Conservation (phyloP, 2,888 invertebrate genomes). For the Catocala nupta region DNA sequence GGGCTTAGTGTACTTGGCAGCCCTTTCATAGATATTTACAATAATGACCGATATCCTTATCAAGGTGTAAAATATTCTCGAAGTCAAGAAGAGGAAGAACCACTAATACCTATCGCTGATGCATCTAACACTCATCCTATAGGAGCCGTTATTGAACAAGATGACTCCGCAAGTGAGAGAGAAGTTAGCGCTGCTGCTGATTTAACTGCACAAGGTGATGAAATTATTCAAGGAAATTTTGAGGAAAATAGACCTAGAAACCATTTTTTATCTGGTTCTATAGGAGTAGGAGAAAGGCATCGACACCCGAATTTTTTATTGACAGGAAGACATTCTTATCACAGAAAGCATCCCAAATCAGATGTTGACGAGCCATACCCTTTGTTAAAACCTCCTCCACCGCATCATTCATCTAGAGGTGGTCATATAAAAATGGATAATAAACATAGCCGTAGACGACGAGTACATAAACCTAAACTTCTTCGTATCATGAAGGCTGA, state of each 20-base stretch:
- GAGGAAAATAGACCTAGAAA: constrained; percentile 68
- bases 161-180: constrained; percentile 64
- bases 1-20: constrained; percentile 64
- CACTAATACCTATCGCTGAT: constrained; percentile 76
- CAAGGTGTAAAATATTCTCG: constrained; percentile 82
- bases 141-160: constrained; percentile 83
- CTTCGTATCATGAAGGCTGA: constrained; percentile 72
- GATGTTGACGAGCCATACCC: constrained; percentile 77
- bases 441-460: constrained; percentile 67
- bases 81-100: constrained; percentile 83
- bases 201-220: constrained; percentile 65
- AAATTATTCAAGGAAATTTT: constrained; percentile 56
- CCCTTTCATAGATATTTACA: constrained; percentile 75
- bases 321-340: constrained; percentile 64
- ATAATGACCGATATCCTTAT: constrained; percentile 72
- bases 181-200: constrained; percentile 66
- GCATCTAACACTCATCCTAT: constrained; percentile 79
- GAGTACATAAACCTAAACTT: constrained; percentile 69
- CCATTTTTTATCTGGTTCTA: constrained; percentile 57
- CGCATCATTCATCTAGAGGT: constrained; percentile 61
- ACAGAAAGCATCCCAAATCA: constrained; percentile 73
- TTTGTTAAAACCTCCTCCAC: constrained; percentile 79
- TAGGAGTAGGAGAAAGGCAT: constrained; percentile 62
- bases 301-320: constrained; percentile 69
- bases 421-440: constrained; percentile 61